Conservation (phyloP, 2,113 vertebrate genomes). For the Candoia aspera region DNA sequence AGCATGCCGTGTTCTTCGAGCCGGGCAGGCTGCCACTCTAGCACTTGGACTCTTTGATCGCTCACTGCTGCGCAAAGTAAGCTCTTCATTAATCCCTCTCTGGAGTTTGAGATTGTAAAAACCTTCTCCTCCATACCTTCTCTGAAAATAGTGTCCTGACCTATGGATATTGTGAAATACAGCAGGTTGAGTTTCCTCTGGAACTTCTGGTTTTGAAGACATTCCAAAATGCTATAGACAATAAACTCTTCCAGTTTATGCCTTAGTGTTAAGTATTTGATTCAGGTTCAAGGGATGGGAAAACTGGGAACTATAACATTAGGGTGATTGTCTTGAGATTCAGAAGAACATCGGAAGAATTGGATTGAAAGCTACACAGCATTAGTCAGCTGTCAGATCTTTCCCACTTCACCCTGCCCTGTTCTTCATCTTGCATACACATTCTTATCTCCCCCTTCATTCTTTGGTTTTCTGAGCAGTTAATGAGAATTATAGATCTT, state of each 20-base stretch:
- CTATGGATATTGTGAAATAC: not conserved
- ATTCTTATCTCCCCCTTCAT: not conserved
- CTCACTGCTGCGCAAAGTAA: constrained; percentile 92
- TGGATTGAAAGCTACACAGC: not conserved
- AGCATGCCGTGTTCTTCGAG: constrained; percentile 90
- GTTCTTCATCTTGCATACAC: not conserved
- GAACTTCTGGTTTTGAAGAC: not conserved
- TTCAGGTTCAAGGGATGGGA: not conserved
- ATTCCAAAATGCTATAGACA: not conserved
- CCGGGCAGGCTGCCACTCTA: constrained; percentile 94
- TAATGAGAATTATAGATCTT: not conserved
- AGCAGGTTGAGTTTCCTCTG: constrained; percentile 8
- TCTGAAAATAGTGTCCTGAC: not conserved
- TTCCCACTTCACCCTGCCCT: not conserved
- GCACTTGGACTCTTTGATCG: constrained; percentile 93
- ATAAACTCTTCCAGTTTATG: not conserved
- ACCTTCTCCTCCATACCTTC: not conserved
- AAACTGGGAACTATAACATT: not conserved
- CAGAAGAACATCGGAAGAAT: not conserved
- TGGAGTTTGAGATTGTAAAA: not conserved
- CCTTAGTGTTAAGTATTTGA: not conserved
- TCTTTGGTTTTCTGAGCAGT: not conserved
- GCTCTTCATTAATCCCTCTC: constrained; percentile 36
- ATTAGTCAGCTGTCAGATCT: not conserved
- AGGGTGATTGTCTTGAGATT: not conserved